Conservation (phyloP, 2,797 vertebrate species). For the Hylomyscus alleni region DNA sequence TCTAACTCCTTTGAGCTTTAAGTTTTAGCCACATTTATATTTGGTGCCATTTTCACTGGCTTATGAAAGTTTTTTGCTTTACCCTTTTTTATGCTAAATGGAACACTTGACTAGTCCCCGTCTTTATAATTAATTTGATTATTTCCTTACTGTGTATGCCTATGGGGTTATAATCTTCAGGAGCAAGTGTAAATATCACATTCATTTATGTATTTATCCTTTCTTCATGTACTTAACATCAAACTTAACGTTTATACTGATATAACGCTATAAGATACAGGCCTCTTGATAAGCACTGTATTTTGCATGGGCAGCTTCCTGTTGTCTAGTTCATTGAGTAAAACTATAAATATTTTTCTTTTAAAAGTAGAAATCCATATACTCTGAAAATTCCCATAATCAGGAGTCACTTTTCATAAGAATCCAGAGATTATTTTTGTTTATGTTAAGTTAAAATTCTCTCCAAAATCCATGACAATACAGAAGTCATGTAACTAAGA, state of each 20-base stretch:
- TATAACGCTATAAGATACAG: slow-evolving; percentile 83
- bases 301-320: slow-evolving; percentile 85
- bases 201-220: slow-evolving; percentile 88
- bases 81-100: slow-evolving; percentile 82
- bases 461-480: slow-evolving; percentile 63
- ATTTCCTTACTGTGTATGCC: slow-evolving; percentile 87
- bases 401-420: slow-evolving; percentile 80
- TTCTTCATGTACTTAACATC: slow-evolving; percentile 87
- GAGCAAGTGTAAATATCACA: slow-evolving; percentile 87
- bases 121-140: slow-evolving; percentile 86
- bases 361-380: slow-evolving; percentile 75
- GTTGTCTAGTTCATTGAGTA: slow-evolving; percentile 82
- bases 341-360: slow-evolving; percentile 83
- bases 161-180: slow-evolving; percentile 87
- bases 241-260: slow-evolving; percentile 88
- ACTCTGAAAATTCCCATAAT: slow-evolving; percentile 78
- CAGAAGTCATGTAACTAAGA: slow-evolving; percentile 47
- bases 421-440: slow-evolving; percentile 50
- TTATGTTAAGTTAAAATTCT: slow-evolving; percentile 57
- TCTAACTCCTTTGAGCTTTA: slow-evolving; percentile 22
- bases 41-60: slow-evolving; percentile 83
- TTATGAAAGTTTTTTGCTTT: slow-evolving; percentile 86
- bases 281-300: slow-evolving; percentile 74
- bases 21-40: slow-evolving; percentile 27
- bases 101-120: slow-evolving; percentile 84